phyloP scores from a whole-genome alignment of 2,797 vertebrate genomes.

The Tolypeutes matacus region DNA sequence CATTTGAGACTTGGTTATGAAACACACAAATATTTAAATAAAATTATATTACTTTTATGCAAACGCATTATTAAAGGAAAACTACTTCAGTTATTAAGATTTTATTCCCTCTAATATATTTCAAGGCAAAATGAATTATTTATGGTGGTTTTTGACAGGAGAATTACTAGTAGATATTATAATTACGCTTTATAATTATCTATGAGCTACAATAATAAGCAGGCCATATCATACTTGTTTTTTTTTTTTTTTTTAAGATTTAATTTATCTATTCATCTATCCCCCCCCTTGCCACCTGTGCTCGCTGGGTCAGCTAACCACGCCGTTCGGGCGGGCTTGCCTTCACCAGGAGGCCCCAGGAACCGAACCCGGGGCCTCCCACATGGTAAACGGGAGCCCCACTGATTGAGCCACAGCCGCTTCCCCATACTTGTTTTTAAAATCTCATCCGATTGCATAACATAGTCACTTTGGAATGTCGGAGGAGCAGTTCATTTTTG shows the following conservation, averaged over 20 bases:
- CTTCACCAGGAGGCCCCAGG: too few species aligned
- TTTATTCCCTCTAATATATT: conserved; percentile 1
- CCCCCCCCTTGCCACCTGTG: too few species aligned
- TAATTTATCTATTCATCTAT: too few species aligned
- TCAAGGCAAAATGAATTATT: conserved; percentile 11
- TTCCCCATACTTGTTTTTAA: background rate
- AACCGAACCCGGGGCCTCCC: too few species aligned
- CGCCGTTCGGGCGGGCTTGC: too few species aligned
- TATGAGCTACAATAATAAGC: conserved; percentile 28
- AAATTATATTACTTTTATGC: background rate
- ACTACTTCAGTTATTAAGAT: background rate
- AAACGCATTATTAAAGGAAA: conserved; percentile 7
- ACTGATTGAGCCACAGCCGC: too few species aligned
- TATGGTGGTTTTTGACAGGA: conserved; percentile 25
- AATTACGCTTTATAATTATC: conserved; percentile 8
- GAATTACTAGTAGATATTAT: background rate
- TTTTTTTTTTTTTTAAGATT: too few species aligned
- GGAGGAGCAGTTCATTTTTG: conserved; percentile 50
- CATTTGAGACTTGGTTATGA: background rate
- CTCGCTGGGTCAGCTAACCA: too few species aligned
- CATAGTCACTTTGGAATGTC: background rate
- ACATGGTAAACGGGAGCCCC: too few species aligned
- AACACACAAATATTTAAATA: conserved; percentile 18
- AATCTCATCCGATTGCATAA: conserved; percentile 14
- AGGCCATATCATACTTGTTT: background rate